These are phyloP conservation scores for Drosophila neonasuta DNA, from an alignment of 2,888 invertebrate species.

Conservation along the genomic window DNA sequence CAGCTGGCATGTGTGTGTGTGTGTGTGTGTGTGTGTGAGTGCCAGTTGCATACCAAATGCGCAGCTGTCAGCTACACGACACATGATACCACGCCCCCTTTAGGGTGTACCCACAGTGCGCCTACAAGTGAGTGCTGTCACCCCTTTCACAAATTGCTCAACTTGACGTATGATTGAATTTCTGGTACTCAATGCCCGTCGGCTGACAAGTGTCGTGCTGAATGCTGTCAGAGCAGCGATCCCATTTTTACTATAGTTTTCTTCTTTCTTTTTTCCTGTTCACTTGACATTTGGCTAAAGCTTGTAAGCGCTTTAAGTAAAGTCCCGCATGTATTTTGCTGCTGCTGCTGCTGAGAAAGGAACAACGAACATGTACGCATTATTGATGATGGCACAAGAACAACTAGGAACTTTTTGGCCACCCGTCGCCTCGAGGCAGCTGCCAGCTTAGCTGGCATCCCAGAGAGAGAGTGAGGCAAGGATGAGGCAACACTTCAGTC, in stretches of 20 bases:
- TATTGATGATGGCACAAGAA: conserved; percentile 57
- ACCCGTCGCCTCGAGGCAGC: conserved; percentile 28
- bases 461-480: conserved; percentile 2
- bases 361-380: conserved; percentile 47
- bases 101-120: no score
- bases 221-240: conserved; percentile 1
- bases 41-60: conserved; percentile 48
- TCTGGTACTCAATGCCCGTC: conserved; percentile 54
- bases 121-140: conserved; percentile 15
- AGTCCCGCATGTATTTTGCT: conserved; percentile 3
- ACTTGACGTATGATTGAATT: conserved; percentile 74
- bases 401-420: conserved; percentile 28
- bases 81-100: background rate
- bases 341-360: conserved; percentile 7
- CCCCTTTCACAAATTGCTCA: conserved; percentile 47
- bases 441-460: conserved; percentile 23
- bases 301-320: conserved; percentile 13
- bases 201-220: conserved; percentile 25
- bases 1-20: background rate
- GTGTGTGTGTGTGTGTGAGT: background rate
- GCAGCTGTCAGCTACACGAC: conserved; percentile 58
- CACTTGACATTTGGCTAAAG: conserved; percentile 21
- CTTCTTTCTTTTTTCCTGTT: no score
- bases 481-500: conserved; percentile 1
- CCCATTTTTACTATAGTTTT: conserved; percentile 11